Evolutionary conservation across 2,113 vertebrate genomes (phyloP), one percentile per base, ranked within the genome.

Genomic region (Phyllopteryx taeniolatus): DNA sequence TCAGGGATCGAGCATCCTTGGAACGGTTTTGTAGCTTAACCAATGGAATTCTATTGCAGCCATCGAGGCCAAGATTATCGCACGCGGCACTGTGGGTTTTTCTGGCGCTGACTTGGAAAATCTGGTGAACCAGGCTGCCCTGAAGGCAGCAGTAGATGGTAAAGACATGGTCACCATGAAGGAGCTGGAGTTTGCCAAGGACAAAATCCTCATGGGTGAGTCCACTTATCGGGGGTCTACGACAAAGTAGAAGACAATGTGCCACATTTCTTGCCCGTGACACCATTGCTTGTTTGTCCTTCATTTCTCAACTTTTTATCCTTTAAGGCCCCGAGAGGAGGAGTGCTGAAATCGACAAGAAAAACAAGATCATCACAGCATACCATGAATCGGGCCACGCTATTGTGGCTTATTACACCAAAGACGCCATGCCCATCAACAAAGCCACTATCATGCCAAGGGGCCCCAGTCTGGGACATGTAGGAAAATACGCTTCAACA

Each of bases 401-500:
- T 8, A 95, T 99, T 67, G 96, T 99, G 69, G 98, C 98, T 0
- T 96, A 95, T 89, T 99, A 96, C 75, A 99, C 96, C 77, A 99
- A 98, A 92, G 95, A 98, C 44, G 94, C 98, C 13, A 98, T 99
- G 98, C 97, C 98, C 0, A 99, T 99, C 81, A 99, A 99, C 89
- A 99, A 99, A 89, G 98, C 98, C 22, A 99, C 98, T 6, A 99
- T 99, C 88, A 99, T 99, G 97, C 97, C 97, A 22, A 87, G 98
- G 74, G 98, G 98, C 46, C 94, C 95, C 59, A 98, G 95, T 27
- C 92, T 99, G 74, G 98, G 98, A 80, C 97, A 99, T n/a, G 98
- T 98, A 85, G 94, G 93, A 17, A 66, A 12, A 8, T 22, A 46
- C 46, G 9, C 35, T 27, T 57, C 54, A 27, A 57, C 11, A 57